These are phyloP conservation scores for Coronaproctus castanopsis DNA, from an alignment of 2,888 invertebrate species.

Conservation along the genomic window DNA sequence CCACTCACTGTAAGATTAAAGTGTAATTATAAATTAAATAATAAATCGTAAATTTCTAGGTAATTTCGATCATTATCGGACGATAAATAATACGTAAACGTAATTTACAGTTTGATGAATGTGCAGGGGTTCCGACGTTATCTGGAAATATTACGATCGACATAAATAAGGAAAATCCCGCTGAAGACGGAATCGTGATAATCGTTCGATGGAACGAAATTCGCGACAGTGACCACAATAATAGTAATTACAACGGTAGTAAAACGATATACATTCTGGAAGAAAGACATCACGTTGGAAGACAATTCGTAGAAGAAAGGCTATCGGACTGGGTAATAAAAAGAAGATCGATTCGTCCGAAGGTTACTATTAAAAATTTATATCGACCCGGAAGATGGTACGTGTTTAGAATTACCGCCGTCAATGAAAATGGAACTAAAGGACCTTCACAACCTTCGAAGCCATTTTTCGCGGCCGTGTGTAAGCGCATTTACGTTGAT, in stretches of 20 bases:
- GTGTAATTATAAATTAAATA: too few species aligned
- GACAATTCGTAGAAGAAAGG: constrained; percentile 39
- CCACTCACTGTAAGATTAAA: too few species aligned
- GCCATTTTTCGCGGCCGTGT: neutral
- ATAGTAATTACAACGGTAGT: neutral
- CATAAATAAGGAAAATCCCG: neutral
- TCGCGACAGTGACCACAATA: neutral
- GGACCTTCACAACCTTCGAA: constrained; percentile 39
- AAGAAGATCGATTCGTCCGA: neutral
- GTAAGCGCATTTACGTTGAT: neutral
- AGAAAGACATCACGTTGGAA: constrained; percentile 47
- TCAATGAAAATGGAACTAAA: constrained; percentile 46
- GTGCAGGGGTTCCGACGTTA: neutral
- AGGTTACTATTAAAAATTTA: neutral
- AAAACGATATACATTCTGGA: constrained; percentile 39
- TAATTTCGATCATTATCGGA: too few species aligned
- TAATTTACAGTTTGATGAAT: neutral
- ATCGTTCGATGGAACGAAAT: neutral
- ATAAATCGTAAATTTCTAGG: too few species aligned
- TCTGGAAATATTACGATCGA: neutral
- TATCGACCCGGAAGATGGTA: constrained; percentile 47
- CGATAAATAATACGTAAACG: neutral
- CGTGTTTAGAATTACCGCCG: constrained; percentile 54
- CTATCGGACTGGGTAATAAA: constrained; percentile 39
- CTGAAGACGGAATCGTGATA: neutral